Conservation (phyloP, 2,113 vertebrate genomes). For the Ctenomys sociabilis region DNA sequence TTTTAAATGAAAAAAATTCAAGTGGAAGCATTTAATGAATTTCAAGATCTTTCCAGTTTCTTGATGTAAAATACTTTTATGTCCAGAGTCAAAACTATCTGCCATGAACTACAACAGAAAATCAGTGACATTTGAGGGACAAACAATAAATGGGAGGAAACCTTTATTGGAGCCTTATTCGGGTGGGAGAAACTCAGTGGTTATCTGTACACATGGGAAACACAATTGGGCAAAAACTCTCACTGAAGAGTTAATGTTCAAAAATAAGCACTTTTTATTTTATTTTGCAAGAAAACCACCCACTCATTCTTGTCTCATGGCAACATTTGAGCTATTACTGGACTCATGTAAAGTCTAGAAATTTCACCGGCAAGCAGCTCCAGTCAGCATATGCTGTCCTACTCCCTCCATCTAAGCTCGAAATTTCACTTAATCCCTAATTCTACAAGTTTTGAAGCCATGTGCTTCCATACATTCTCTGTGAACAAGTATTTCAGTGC, state of each 20-base stretch:
- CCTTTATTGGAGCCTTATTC: neutral
- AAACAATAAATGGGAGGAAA: neutral
- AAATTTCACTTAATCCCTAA: slow-evolving; percentile 37
- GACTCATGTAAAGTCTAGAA: slow-evolving; percentile 8
- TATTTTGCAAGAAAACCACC: neutral
- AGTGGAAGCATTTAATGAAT: slow-evolving; percentile 4
- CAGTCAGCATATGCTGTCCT: slow-evolving; percentile 21
- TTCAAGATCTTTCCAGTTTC: neutral
- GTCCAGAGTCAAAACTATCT: neutral
- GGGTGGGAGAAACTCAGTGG: neutral
- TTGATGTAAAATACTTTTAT: neutral
- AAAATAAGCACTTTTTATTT: neutral
- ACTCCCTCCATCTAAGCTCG: neutral
- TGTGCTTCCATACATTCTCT: neutral
- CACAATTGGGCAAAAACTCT: neutral
- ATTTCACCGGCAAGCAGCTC: neutral
- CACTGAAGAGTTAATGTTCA: neutral
- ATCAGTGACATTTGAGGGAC: neutral
- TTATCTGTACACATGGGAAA: neutral
- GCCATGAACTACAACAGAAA: neutral
- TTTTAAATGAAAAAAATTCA: slow-evolving; percentile 40
- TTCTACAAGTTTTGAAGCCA: slow-evolving; percentile 7
- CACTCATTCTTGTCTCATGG: neutral
- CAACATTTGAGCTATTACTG: neutral
- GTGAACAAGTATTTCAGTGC: neutral